Base-by-base conservation (phyloP, 2,888 invertebrate genomes). In the Melikaiella ostensackeni region DNA sequence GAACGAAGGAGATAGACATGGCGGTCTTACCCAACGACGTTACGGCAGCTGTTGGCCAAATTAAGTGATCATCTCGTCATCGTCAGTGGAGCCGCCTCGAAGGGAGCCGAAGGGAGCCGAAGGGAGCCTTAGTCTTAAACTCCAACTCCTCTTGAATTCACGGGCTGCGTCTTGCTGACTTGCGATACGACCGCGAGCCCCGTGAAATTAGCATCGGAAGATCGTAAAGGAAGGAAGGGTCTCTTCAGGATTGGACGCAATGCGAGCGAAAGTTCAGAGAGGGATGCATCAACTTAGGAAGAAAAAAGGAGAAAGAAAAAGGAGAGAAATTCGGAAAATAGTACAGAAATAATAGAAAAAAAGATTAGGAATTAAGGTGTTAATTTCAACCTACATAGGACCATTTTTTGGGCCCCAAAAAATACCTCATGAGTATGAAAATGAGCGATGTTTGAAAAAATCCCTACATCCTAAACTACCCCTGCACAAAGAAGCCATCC, bases 11-110 rank as follows among this genome's bases (percentile, higher is more conserved):
- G 79, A 78, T 78, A 79, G 76, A 79, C 78, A 80, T 79, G 77
- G 79, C 79, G 77, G 82, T 76, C 81, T 81, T 80, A 79, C 21
- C 81, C 81, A 77, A 81, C 79, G 81, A 84, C 82, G 87, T 85
- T 86, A 89, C 89, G 89, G 91, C 91, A 91, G 91, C 91, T 91
- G 91, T 90, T 90, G 90, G 90, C 89, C 90, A 91, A 91, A 91
- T 91, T 91, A 90, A 91, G 91, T 90, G 91, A 91, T 91, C 91
- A 91, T 90, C 91, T 90, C 90, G 89, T 90, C 90, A 91, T 91
- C 91, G 89, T 90, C 90, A 89, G 89, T 88, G 86, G 86, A 86
- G 89, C 89, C 90, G 88, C 88, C 87, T 84, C 85, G 86, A 85
- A 84, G 85, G 86, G 84, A 85, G 83, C 82, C 81, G n/a, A n/a